A percentile compares a stretch with the other conserved stretches of the same genome.
Conservation (phyloP, 37 sponge, comb jelly and placozoan genomes). For the Ianthella basta region DNA sequence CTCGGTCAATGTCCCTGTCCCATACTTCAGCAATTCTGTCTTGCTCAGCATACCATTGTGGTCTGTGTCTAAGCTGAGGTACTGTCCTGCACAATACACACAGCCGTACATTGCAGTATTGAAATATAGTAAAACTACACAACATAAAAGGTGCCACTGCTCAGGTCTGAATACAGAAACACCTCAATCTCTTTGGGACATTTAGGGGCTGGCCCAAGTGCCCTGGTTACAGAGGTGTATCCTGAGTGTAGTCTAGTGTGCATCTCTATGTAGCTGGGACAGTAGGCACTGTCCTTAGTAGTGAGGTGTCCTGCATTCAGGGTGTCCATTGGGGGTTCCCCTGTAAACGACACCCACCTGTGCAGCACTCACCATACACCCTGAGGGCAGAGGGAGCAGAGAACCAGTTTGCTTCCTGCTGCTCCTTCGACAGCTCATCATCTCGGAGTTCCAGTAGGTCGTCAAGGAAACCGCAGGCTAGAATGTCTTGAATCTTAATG, state of each 20-base stretch:
- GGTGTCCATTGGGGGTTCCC: background rate
- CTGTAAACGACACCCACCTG: no score
- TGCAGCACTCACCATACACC: constrained; percentile 77
- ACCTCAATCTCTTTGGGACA: background rate
- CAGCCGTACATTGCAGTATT: background rate
- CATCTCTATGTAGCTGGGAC: no score
- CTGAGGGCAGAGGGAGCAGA: constrained; percentile 94
- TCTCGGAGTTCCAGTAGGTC: constrained; percentile 96
- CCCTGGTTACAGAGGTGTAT: background rate
- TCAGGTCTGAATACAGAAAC: background rate
- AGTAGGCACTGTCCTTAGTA: no score
- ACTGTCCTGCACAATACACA: constrained; percentile 71
- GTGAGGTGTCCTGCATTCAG: no score
- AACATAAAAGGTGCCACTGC: background rate
- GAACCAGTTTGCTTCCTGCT: constrained; percentile 94
- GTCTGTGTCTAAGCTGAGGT: constrained; percentile 90
- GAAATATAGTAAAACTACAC: background rate
- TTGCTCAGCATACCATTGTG: constrained; percentile 99
- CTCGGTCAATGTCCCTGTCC: constrained; percentile 86
- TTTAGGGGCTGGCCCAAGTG: background rate
- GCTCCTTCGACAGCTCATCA: constrained; percentile 86
- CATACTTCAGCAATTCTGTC: constrained; percentile 78
- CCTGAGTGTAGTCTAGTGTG: no score
- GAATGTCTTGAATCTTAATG: constrained; percentile 92
- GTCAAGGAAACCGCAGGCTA: constrained; percentile 94